A percentile compares a stretch with the other conserved stretches of the same genome.
phyloP scores from a whole-genome alignment of 2,888 invertebrate species.

The Elmis aenea region DNA sequence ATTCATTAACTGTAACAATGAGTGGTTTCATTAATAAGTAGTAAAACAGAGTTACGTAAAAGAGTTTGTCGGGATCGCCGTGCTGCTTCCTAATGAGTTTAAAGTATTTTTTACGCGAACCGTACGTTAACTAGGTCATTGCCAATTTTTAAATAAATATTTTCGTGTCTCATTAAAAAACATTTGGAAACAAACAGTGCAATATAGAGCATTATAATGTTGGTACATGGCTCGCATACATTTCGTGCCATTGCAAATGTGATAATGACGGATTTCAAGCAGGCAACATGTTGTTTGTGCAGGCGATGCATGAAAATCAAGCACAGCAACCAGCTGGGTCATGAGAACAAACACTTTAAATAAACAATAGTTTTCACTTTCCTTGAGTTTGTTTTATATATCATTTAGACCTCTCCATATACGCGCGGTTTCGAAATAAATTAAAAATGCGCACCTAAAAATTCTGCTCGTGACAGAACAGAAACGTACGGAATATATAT shows the following conservation, averaged over 20 bases:
- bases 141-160: too few species aligned
- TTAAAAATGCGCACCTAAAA: conserved; percentile 11
- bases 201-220: too few species aligned
- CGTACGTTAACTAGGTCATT: too few species aligned
- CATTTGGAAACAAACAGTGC: too few species aligned
- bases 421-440: conserved; percentile 17
- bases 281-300: conserved; percentile 25
- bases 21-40: too few species aligned
- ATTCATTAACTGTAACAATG: too few species aligned
- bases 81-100: too few species aligned
- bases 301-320: conserved; percentile 33
- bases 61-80: too few species aligned
- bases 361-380: conserved; percentile 45
- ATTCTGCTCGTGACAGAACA: not conserved
- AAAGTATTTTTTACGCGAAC: too few species aligned
- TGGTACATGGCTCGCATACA: too few species aligned
- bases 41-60: too few species aligned
- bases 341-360: conserved; percentile 33
- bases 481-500: conserved; percentile 1
- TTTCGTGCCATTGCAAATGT: conserved; percentile 15
- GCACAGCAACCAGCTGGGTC: conserved; percentile 29
- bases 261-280: conserved; percentile 17
- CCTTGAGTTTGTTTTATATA: conserved; percentile 42
- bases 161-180: too few species aligned
- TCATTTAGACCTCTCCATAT: conserved; percentile 31